Percentiles rank a stretch among this genome's conserved stretches.
Evolutionary conservation across 2,888 invertebrate species (phyloP).

Genomic region (Arctia plantaginis): DNA sequence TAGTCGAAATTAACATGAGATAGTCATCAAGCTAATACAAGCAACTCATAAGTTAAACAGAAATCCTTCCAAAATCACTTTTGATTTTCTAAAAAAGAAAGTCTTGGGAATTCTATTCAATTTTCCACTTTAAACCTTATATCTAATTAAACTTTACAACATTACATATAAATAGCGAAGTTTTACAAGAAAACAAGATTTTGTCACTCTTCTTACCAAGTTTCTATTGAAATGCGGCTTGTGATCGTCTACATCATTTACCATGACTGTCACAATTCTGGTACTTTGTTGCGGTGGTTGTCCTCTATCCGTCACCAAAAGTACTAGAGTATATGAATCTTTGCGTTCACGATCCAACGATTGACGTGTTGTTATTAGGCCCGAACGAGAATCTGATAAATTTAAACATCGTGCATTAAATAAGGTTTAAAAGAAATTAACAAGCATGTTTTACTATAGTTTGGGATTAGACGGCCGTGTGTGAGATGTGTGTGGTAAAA

Average conservation of each 20-base stretch:
- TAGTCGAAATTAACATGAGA: too few relatives aligned
- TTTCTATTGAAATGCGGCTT: slow-evolving; percentile 90
- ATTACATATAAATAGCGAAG: too few relatives aligned
- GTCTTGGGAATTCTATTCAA: background rate
- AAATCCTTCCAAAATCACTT: too few relatives aligned
- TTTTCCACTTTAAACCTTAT: too few relatives aligned
- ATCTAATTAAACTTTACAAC: too few relatives aligned
- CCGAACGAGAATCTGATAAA: slow-evolving; percentile 87
- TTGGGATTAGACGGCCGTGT: too few relatives aligned
- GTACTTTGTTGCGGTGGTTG: slow-evolving; percentile 92
- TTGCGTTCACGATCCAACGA: slow-evolving; percentile 91
- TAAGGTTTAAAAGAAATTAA: background rate
- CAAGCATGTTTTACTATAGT: background rate
- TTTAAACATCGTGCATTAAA: background rate
- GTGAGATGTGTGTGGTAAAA: too few relatives aligned
- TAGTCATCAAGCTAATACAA: too few relatives aligned
- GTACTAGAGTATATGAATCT: slow-evolving; percentile 90
- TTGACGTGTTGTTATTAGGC: slow-evolving; percentile 90
- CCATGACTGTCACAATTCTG: slow-evolving; percentile 88
- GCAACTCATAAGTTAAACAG: too few relatives aligned
- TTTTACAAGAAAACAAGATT: background rate
- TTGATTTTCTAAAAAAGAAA: background rate
- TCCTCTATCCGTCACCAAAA: slow-evolving; percentile 93
- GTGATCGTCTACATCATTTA: slow-evolving; percentile 93
- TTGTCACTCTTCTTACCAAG: slow-evolving; percentile 80